Evolutionary conservation across 2,797 vertebrate species (phyloP).

Genomic region (Melanotaenia trifasciata): DNA sequence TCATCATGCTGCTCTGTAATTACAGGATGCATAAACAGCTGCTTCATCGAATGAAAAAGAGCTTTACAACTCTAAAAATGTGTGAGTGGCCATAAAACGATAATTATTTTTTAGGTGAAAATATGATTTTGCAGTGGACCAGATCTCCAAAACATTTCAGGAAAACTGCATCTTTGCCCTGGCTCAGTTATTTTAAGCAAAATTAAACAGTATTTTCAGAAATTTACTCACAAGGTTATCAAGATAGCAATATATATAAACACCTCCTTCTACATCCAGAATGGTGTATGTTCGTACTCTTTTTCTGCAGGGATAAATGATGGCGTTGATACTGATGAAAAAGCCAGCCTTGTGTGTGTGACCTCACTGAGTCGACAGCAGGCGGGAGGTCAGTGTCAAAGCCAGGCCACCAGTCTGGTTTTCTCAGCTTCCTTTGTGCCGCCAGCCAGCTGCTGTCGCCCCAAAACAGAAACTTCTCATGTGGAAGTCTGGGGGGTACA

Average conservation of each 20-base stretch:
- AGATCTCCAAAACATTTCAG: neutral
- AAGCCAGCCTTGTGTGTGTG: constrained; percentile 69
- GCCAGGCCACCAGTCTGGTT: constrained; percentile 69
- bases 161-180: neutral
- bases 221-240: neutral
- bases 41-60: neutral
- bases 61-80: neutral
- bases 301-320: constrained; percentile 2
- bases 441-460: constrained; percentile 76
- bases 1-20: neutral
- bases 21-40: neutral
- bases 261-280: neutral
- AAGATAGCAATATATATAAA: neutral
- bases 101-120: neutral
- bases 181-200: no score
- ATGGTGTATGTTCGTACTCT: neutral
- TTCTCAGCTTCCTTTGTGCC: constrained; percentile 66
- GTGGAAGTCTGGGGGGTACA: constrained; percentile 19
- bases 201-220: neutral
- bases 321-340: constrained; percentile 32
- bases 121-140: neutral
- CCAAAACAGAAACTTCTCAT: constrained; percentile 30
- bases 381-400: constrained; percentile 76
- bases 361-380: constrained; percentile 66
- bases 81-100: neutral